These are phyloP conservation scores for Cyaniris semiargus DNA, from an alignment of 2,888 invertebrate genomes.

Conservation along the genomic window DNA sequence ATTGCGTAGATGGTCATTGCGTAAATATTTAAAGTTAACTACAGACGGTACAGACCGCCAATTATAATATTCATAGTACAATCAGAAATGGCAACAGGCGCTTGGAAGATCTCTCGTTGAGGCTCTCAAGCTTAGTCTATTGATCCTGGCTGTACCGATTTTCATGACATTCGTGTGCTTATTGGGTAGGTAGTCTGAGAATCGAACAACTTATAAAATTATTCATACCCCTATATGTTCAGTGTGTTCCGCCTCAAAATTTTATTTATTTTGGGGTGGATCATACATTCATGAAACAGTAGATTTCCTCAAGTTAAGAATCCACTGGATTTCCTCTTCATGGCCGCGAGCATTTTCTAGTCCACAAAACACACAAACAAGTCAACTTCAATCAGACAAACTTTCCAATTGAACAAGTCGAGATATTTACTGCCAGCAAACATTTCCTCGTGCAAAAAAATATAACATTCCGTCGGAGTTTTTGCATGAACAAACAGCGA, in stretches of 20 bases:
- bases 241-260: no score
- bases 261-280: no score
- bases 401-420: not conserved
- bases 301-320: not conserved
- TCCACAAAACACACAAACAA: conserved; percentile 2
- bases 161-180: no score
- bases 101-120: no score
- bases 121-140: no score
- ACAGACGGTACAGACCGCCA: not conserved
- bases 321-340: not conserved
- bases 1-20: not conserved
- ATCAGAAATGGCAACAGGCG: not conserved
- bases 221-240: no score
- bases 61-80: conserved; percentile 22
- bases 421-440: conserved; percentile 18
- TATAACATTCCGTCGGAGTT: conserved; percentile 10
- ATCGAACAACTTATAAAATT: no score
- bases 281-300: no score
- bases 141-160: no score
- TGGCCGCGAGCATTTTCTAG: not conserved
- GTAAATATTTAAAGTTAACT: conserved; percentile 22
- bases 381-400: conserved; percentile 12
- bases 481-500: conserved; percentile 25
- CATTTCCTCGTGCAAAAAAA: conserved; percentile 9
- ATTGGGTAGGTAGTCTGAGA: no score